Evolutionary conservation across 2,888 invertebrate genomes (phyloP), one percentile per base, ranked within the genome.

Genomic region (Alitta virens): DNA sequence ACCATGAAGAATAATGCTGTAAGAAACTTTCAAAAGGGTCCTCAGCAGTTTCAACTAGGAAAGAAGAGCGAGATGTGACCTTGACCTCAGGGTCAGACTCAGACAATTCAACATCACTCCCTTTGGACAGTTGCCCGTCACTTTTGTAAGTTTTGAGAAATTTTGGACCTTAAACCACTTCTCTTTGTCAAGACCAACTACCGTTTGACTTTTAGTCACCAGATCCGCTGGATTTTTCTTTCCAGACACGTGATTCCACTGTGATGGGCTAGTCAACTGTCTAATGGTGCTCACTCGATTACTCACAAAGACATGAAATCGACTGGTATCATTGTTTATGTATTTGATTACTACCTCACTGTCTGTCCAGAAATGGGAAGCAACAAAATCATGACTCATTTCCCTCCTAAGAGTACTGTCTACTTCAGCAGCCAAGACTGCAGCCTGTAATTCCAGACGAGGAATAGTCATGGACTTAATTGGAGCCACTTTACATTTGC

Each of bases 211-310:
- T 9, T 24, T 23, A 3, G 49, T 21, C 23, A 23, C 50, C 9
- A 59, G 21, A 38, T 60, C 60, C 25, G 60, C 60, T 14, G 60
- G 54, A 33, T 60, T 60, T 18, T 60, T 38, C 38, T 16, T 23
- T 26, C 27, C 25, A 33, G 16, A 12, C 2, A 58, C 23, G 56
- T 58, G 53, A 55, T 42, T 18, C 58, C 58, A 58, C 18, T 58
- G 53, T 5, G 23, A n/a, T 9, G 12, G 56, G 9, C 16, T 50
- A 18, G 38, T 56, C 18, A 43, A 49, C 18, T 56, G 38, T 12
- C 58, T 18, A n/a, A 58, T 58, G 3, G 7, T 58, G 21, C 25
- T 16, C 3, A 58, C 55, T 59, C 58, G 23, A 27, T 58, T 58
- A n/a, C n/a, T 25, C 16, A 58, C 58, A 23, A 24, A 58, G 18